phyloP scores from a whole-genome alignment of 2,888 invertebrate genomes.

The Cantharis lateralis region DNA sequence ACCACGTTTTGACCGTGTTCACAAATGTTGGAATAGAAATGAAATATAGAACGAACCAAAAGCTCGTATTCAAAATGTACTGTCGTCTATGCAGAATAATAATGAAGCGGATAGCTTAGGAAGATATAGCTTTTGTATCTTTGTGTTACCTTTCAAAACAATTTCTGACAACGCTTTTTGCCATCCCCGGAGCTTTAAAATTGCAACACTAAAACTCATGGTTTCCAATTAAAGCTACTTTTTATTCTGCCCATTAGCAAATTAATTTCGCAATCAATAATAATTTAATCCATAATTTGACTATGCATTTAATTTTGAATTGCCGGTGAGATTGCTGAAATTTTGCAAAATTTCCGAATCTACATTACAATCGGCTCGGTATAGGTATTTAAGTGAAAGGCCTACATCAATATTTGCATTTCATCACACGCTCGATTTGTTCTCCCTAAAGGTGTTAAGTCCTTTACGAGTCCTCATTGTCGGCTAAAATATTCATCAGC shows the following conservation, averaged over 20 bases:
- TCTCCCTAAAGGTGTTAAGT: constrained; percentile 44
- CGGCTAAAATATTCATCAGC: constrained; percentile 43
- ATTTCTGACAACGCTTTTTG: constrained; percentile 15
- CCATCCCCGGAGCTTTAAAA: neutral
- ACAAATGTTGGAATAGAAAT: constrained; percentile 17
- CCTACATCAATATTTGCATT: constrained; percentile 48
- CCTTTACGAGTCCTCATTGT: constrained; percentile 35
- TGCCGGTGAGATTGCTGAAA: neutral
- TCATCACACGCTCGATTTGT: constrained; percentile 49
- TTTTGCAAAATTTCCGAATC: constrained; percentile 16
- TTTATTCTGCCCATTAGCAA: neutral
- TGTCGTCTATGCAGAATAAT: constrained; percentile 19
- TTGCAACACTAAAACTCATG: constrained; percentile 3
- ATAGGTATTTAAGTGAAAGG: constrained; percentile 26
- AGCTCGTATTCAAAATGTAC: constrained; percentile 21
- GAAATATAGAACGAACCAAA: constrained; percentile 16
- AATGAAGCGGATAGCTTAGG: constrained; percentile 23
- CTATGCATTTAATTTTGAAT: neutral
- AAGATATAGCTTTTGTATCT: constrained; percentile 14
- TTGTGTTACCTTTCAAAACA: constrained; percentile 24
- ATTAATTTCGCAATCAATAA: neutral
- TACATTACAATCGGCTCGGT: constrained; percentile 36
- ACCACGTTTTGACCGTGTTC: constrained; percentile 9
- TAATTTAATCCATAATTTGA: neutral
- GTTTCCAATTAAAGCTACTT: neutral